Conservation (phyloP, 1,140 invertebrate genomes). For the Papilio glaucus region DNA sequence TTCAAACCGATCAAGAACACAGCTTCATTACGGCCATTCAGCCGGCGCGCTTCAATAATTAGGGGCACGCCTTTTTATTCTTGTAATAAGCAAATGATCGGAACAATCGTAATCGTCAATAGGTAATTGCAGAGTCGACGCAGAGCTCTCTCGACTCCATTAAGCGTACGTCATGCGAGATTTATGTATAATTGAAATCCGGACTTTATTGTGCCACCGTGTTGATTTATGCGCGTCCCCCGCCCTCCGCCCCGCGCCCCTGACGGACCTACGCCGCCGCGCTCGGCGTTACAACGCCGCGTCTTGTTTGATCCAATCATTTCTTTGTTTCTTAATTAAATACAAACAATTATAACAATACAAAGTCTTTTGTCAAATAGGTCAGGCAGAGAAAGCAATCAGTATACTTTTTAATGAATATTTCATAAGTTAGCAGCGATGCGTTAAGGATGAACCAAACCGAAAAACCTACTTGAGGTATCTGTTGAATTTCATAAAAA, state of each 20-base stretch:
- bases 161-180: conserved; percentile 61
- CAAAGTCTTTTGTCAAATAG: too few relatives aligned
- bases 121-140: conserved; percentile 34
- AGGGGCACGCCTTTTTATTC: conserved; percentile 31
- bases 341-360: neutral
- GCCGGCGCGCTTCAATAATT: conserved; percentile 20
- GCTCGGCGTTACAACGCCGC: conserved; percentile 47
- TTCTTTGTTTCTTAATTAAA: conserved; percentile 1
- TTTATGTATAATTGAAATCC: conserved; percentile 79
- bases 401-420: too few relatives aligned
- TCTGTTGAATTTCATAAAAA: too few relatives aligned
- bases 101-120: conserved; percentile 39
- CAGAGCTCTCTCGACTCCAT: conserved; percentile 59
- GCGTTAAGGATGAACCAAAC: too few relatives aligned
- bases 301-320: conserved; percentile 45
- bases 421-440: too few relatives aligned
- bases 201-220: conserved; percentile 64
- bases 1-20: too few relatives aligned
- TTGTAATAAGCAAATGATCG: conserved; percentile 20
- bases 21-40: neutral
- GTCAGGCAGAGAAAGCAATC: too few relatives aligned
- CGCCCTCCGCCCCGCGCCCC: too few relatives aligned
- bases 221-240: conserved; percentile 65
- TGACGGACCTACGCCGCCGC: conserved; percentile 42
- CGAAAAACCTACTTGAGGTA: too few relatives aligned